A percentile compares a stretch with the other conserved stretches of the same genome.
Conservation (phyloP, 2,113 vertebrate genomes). For the Zapus hudsonius region DNA sequence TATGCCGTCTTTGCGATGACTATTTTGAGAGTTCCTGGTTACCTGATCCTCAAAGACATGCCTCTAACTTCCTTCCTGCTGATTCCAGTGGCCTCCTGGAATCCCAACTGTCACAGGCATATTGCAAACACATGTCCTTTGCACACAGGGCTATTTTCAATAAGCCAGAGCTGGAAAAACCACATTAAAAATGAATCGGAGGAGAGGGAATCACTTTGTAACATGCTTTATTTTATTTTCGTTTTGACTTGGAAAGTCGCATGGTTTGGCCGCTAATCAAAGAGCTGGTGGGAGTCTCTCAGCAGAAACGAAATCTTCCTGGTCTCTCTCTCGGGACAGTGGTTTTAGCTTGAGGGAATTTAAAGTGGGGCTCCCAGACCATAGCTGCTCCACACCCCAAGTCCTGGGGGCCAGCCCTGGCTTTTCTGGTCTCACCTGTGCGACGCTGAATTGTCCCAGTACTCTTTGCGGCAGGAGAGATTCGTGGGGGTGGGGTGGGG, state of each 20-base stretch:
- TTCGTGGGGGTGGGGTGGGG: not conserved
- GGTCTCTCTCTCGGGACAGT: slow-evolving; percentile 67
- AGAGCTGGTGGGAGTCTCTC: slow-evolving; percentile 79
- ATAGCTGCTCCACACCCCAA: not conserved
- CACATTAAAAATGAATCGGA: slow-evolving; percentile 85
- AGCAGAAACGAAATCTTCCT: slow-evolving; percentile 76
- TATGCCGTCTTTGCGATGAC: not conserved
- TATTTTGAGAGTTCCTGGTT: not conserved
- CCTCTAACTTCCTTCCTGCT: not conserved
- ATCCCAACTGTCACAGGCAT: slow-evolving; percentile 77
- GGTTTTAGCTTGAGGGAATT: slow-evolving; percentile 65
- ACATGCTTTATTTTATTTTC: slow-evolving; percentile 84
- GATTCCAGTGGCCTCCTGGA: not conserved
- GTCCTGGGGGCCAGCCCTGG: not conserved
- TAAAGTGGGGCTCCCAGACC: not conserved
- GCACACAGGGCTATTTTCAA: slow-evolving; percentile 81
- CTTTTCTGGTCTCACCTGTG: not conserved
- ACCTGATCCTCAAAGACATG: slow-evolving; percentile 12
- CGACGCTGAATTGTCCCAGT: not conserved
- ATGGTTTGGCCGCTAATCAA: slow-evolving; percentile 84
- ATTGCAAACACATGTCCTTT: slow-evolving; percentile 86
- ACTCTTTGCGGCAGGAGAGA: not conserved
- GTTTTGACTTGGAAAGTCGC: slow-evolving; percentile 82
- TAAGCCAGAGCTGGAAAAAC: slow-evolving; percentile 83
- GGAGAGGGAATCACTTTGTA: slow-evolving; percentile 80